Evolutionary conservation across 1,140 invertebrate genomes (phyloP), one percentile per base, ranked within the genome.

Genomic region (Drosophila tani): DNA sequence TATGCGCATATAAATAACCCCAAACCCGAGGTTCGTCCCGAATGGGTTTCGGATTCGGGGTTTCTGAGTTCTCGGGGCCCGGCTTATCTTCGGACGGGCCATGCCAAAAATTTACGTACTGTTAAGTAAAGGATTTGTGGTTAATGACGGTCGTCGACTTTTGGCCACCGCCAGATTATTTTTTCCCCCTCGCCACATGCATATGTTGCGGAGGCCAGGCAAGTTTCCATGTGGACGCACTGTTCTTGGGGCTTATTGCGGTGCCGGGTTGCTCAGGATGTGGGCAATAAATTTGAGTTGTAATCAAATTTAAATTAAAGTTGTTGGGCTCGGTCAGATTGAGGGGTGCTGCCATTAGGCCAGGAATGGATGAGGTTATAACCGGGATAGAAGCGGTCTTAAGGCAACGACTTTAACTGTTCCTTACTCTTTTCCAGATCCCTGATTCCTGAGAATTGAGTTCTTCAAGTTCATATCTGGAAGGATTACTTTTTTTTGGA

Each of bases 81-180:
- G 58, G 82, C 80, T 86, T 87, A 88, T 87, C 84, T 88, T 74
- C 45, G 59, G 71, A 60, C 73, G 64, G 58, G 83, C 75, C 49
- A 64, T 55, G 64, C 85, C 82, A 79, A 78, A 90, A 87, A 87
- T 87, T 87, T 87, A 87, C 84, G 84, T 87, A 87, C 84, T 87
- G 84, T 87, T 87, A 87, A 87, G 84, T 88, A 88, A 87, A 88
- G 84, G 84, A 87, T 87, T 87, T 87, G 84, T 87, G 84, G 85
- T 87, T 87, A 87, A 87, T 87, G 84, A 90, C 85, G 84, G 84
- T 87, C 73, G 80, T 82, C 62, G 62, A 38, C 40, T 82, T 55
- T 81, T 43, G 59, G 56, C 67, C 69, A 73, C 53, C 45, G 55
- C 46, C 27, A 71, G 70, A 73, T 74, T 74, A 73, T 60, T 73